Percentiles rank a stretch among this genome's conserved stretches.
These are phyloP conservation scores for Drosophila arizonae DNA, from an alignment of 1,140 invertebrate species.

Conservation along the genomic window DNA sequence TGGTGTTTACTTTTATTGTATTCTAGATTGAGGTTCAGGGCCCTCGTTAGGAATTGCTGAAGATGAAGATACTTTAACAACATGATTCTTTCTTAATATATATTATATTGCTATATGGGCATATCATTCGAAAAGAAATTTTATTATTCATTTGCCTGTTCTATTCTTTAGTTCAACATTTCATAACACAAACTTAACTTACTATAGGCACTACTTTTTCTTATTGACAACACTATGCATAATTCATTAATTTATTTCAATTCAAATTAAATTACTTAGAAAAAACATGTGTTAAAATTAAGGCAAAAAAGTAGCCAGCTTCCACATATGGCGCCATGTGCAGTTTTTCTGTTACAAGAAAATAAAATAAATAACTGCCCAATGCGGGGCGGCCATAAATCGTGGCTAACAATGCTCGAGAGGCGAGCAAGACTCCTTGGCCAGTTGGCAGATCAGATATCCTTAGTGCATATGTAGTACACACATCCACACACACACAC, in stretches of 20 bases:
- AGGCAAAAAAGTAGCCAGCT: not conserved
- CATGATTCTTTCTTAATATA: too few relatives aligned
- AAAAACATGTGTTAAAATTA: not conserved
- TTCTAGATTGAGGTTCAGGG: not conserved
- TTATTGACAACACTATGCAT: not conserved
- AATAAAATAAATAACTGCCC: conserved; percentile 33
- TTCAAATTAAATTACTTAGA: not conserved
- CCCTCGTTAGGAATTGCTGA: too few relatives aligned
- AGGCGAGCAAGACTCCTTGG: conserved; percentile 26
- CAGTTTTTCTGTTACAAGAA: conserved; percentile 16
- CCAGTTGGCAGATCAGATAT: conserved; percentile 26
- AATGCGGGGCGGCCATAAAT: conserved; percentile 36
- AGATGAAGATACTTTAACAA: too few relatives aligned
- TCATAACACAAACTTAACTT: too few relatives aligned
- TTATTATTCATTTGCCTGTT: too few relatives aligned
- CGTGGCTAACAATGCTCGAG: conserved; percentile 33
- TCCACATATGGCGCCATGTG: not conserved
- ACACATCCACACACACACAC: not conserved
- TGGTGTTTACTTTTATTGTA: not conserved
- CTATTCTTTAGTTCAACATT: too few relatives aligned
- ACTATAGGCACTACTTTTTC: too few relatives aligned
- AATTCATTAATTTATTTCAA: not conserved
- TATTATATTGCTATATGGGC: too few relatives aligned
- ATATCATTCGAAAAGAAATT: too few relatives aligned
- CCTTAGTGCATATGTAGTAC: conserved; percentile 9